Evolutionary conservation across 1,140 invertebrate species (phyloP).

Genomic region (Drosophila obscura): DNA sequence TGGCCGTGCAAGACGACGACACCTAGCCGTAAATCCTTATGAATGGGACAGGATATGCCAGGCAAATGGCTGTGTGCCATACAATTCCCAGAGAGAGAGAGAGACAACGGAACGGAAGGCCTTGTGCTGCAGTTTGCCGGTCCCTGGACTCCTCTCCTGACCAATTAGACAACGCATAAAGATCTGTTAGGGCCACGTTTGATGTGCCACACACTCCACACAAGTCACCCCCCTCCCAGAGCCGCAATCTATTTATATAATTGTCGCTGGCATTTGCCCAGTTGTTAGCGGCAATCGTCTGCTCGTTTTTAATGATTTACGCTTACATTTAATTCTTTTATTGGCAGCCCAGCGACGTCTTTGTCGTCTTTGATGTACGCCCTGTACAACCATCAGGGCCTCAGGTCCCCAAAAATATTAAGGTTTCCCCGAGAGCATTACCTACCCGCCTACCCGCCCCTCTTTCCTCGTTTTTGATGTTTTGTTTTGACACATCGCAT

Average conservation of each 20-base stretch:
- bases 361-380: slow-evolving; percentile 69
- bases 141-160: slow-evolving; percentile 12
- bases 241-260: slow-evolving; percentile 69
- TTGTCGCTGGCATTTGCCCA: slow-evolving; percentile 60
- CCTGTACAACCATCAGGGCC: slow-evolving; percentile 1
- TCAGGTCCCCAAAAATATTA: slow-evolving; percentile 18
- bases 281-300: slow-evolving; percentile 58
- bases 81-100: background rate
- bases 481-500: slow-evolving; percentile 79
- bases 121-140: slow-evolving; percentile 21
- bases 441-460: slow-evolving; percentile 16
- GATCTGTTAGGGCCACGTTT: slow-evolving; percentile 20
- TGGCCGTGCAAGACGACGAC: slow-evolving; percentile 30
- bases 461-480: slow-evolving; percentile 64
- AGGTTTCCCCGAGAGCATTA: slow-evolving; percentile 25
- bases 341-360: slow-evolving; percentile 67
- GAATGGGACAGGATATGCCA: slow-evolving; percentile 45
- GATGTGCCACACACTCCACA: slow-evolving; percentile 20
- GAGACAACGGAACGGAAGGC: background rate
- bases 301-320: slow-evolving; percentile 71
- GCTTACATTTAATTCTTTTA: slow-evolving; percentile 73
- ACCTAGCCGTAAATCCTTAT: slow-evolving; percentile 69
- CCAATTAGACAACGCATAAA: slow-evolving; percentile 35
- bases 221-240: background rate
- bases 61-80: slow-evolving; percentile 19